Percentiles rank a stretch among this genome's conserved stretches.
phyloP scores from a whole-genome alignment of 1,140 invertebrate genomes.

The Contarinia nasturtii region DNA sequence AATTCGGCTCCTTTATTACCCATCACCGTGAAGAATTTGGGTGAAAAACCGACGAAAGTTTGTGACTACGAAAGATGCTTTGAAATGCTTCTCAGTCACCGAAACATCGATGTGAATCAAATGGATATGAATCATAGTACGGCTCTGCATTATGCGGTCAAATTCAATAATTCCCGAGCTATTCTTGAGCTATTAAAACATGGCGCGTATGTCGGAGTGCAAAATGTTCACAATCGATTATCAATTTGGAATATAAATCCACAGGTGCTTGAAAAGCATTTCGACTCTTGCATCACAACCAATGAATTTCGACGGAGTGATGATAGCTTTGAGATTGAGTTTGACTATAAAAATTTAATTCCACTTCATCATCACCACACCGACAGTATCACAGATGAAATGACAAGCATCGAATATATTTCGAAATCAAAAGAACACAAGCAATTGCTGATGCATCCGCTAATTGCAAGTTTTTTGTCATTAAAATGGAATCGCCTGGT shows the following conservation, averaged over 20 bases:
- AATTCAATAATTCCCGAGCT: conserved; percentile 36
- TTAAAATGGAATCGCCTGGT: conserved; percentile 65
- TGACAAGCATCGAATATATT: conserved; percentile 41
- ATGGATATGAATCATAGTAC: conserved; percentile 52
- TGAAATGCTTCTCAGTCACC: conserved; percentile 14
- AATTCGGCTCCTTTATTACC: background rate
- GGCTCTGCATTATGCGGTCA: conserved; percentile 63
- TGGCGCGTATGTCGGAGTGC: conserved; percentile 49
- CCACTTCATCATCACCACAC: conserved; percentile 18
- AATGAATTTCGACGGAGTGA: conserved; percentile 38
- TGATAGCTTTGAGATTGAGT: conserved; percentile 44
- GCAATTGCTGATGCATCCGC: conserved; percentile 52
- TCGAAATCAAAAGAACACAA: conserved; percentile 37
- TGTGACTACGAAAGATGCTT: background rate
- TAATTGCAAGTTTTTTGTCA: conserved; percentile 58
- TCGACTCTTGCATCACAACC: conserved; percentile 45
- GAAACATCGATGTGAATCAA: conserved; percentile 39
- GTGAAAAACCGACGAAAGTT: background rate
- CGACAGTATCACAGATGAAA: conserved; percentile 37
- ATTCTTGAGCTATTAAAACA: conserved; percentile 38
- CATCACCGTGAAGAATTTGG: background rate
- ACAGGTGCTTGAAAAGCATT: conserved; percentile 39
- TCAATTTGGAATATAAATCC: conserved; percentile 47
- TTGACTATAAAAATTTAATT: conserved; percentile 50
- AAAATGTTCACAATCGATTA: conserved; percentile 42